phyloP scores from a whole-genome alignment of 1,140 invertebrate species.

The Scaptodrosophila lebanonensis region DNA sequence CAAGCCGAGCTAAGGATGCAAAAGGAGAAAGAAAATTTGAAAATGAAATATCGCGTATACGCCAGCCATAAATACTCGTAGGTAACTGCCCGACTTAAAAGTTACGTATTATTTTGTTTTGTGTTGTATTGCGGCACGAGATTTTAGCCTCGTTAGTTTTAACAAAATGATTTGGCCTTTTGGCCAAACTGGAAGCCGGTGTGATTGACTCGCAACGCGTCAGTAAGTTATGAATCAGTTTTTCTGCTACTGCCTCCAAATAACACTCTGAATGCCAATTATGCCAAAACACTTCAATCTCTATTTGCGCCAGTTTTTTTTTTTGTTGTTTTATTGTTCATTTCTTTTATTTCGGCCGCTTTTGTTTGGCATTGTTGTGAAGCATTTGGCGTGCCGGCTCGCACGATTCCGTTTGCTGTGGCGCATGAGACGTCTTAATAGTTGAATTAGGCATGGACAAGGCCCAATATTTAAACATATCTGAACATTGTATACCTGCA shows the following conservation, averaged over 20 bases:
- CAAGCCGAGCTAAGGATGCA: slow-evolving; percentile 82
- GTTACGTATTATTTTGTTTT: too few relatives aligned
- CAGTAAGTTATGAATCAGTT: not conserved
- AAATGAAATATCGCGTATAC: not conserved
- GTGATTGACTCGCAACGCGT: not conserved
- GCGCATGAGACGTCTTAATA: slow-evolving; percentile 17
- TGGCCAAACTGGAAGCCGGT: too few relatives aligned
- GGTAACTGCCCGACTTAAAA: too few relatives aligned
- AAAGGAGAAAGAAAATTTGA: slow-evolving; percentile 22
- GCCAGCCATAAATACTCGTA: slow-evolving; percentile 11
- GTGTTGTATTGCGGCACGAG: too few relatives aligned
- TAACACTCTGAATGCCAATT: slow-evolving; percentile 42
- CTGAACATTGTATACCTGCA: too few relatives aligned
- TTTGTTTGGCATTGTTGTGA: too few relatives aligned
- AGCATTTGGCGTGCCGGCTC: slow-evolving; percentile 50
- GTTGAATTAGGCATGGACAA: slow-evolving; percentile 36
- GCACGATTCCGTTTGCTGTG: slow-evolving; percentile 40
- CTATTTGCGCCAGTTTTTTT: slow-evolving; percentile 25
- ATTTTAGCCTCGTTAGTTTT: too few relatives aligned
- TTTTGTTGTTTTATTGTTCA: not conserved
- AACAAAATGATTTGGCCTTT: too few relatives aligned
- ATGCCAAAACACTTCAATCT: slow-evolving; percentile 61
- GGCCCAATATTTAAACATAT: too few relatives aligned
- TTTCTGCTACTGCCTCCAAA: too few relatives aligned
- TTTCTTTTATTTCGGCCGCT: too few relatives aligned